phyloP scores from a whole-genome alignment of 2,888 invertebrate genomes.

The Dryobotodes eremita region DNA sequence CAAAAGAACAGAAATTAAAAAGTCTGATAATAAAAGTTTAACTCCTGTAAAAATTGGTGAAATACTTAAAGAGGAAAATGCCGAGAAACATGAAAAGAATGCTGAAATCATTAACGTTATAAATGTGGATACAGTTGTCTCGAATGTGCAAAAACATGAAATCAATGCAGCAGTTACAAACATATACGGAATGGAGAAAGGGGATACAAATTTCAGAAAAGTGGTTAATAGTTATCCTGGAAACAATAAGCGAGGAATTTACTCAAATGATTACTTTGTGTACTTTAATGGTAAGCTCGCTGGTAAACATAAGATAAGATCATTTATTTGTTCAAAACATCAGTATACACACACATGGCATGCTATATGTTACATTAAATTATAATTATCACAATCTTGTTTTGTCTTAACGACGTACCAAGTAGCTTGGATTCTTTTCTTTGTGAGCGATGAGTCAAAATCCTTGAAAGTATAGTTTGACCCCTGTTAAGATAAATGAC shows the following conservation, averaged over 20 bases:
- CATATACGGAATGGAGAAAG: background rate
- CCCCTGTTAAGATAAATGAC: background rate
- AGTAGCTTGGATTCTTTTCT: background rate
- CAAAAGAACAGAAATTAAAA: constrained; percentile 32
- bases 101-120: background rate
- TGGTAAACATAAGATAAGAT: background rate
- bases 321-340: background rate
- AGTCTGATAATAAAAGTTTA: background rate
- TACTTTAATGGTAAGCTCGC: constrained; percentile 31
- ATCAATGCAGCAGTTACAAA: background rate
- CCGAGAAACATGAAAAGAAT: background rate
- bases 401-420: no score
- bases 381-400: background rate
- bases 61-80: background rate
- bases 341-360: background rate
- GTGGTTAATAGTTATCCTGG: no score
- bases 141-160: background rate
- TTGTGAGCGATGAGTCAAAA: background rate
- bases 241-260: background rate
- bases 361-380: background rate
- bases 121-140: background rate
- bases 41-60: background rate
- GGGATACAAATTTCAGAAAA: background rate
- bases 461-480: background rate
- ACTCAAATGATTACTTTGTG: constrained; percentile 36